Conservation (phyloP, 2,888 invertebrate species). For the Tipula helvola region DNA sequence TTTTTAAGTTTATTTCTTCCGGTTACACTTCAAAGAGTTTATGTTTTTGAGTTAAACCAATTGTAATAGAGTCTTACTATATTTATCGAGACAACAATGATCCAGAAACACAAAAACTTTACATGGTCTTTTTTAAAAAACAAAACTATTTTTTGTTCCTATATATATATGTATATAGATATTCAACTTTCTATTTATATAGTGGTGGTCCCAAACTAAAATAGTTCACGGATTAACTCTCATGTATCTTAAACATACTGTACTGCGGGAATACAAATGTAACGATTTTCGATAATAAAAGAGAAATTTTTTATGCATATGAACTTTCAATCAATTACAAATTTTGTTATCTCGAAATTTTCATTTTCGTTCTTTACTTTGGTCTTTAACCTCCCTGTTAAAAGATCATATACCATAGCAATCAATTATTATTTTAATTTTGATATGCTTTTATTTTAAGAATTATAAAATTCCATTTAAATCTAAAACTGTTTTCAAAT, state of each 20-base stretch:
- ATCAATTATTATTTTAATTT: no score
- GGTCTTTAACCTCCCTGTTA: no score
- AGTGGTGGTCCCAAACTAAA: neutral
- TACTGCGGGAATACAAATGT: neutral
- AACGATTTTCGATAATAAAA: neutral
- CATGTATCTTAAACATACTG: neutral
- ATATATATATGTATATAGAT: neutral
- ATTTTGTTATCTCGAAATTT: neutral
- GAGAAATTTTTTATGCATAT: neutral
- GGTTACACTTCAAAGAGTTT: neutral
- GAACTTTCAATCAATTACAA: no score
- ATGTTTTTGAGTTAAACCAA: neutral
- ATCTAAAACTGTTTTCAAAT: no score
- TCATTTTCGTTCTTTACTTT: neutral
- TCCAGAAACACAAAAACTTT: neutral
- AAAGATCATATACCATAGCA: no score
- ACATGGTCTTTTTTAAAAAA: neutral
- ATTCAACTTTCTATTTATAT: neutral
- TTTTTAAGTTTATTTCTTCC: neutral
- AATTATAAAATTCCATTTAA: no score
- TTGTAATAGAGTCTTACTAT: neutral
- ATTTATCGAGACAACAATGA: neutral
- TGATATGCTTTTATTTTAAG: no score
- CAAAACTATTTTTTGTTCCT: neutral
- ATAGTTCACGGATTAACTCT: neutral